Conservation (phyloP, 2,888 invertebrate species). For the Trissolcus japonicus region DNA sequence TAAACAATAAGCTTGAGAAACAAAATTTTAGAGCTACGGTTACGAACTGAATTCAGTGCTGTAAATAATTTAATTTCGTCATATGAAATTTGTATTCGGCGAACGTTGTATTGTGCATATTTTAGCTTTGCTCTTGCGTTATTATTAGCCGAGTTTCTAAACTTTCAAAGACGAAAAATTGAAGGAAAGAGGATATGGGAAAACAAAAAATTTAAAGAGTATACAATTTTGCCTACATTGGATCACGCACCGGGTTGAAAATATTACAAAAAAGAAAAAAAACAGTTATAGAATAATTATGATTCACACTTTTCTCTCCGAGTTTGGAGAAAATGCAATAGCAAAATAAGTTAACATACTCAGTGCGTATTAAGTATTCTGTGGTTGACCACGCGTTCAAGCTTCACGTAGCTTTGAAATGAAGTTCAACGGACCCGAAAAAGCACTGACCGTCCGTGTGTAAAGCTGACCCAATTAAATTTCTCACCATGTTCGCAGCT, state of each 20-base stretch:
- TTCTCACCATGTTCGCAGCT: constrained; percentile 51
- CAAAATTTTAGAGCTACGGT: constrained; percentile 10
- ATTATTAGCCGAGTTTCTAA: too few species aligned
- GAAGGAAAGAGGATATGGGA: too few species aligned
- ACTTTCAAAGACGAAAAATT: too few species aligned
- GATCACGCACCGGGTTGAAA: too few species aligned
- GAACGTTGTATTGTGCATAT: not conserved
- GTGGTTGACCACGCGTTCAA: constrained; percentile 33
- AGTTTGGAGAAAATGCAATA: too few species aligned
- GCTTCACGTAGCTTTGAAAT: constrained; percentile 29
- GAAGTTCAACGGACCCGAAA: constrained; percentile 67
- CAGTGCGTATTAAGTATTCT: constrained; percentile 23
- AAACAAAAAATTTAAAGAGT: too few species aligned
- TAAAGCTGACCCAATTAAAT: constrained; percentile 68
- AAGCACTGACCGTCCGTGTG: constrained; percentile 49
- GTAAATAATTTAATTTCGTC: constrained; percentile 10
- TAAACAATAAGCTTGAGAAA: constrained; percentile 18
- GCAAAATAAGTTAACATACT: constrained; percentile 17
- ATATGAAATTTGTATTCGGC: constrained; percentile 10
- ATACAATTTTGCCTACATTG: too few species aligned
- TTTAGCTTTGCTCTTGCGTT: too few species aligned
- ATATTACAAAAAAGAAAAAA: too few species aligned
- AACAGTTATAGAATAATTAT: too few species aligned
- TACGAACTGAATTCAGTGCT: constrained; percentile 9
- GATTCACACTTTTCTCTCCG: too few species aligned